Evolutionary conservation across 2,888 invertebrate species (phyloP).

Genomic region (Campopleginae sp.): DNA sequence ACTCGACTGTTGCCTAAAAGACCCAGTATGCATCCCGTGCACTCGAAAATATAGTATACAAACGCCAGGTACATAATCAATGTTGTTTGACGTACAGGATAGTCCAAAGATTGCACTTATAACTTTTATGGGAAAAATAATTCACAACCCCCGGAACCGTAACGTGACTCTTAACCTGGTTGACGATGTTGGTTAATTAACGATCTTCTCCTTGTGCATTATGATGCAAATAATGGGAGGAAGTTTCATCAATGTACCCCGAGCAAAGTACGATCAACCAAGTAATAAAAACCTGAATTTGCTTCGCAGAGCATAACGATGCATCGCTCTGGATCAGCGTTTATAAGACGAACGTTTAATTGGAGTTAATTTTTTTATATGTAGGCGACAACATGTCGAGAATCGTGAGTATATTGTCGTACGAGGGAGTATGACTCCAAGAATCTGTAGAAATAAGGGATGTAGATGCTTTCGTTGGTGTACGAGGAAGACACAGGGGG

Average conservation of each 20-base stretch:
- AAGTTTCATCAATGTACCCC: not conserved
- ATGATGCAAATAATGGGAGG: not conserved
- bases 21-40: no score
- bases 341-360: not conserved
- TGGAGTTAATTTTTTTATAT: not conserved
- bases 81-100: no score
- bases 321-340: not conserved
- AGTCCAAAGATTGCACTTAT: not conserved
- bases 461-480: not conserved
- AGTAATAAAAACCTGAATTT: not conserved
- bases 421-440: not conserved
- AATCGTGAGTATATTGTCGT: not conserved
- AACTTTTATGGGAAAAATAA: not conserved
- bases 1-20: no score
- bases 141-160: not conserved
- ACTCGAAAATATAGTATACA: no score
- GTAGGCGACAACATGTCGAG: not conserved
- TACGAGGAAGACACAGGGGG: not conserved
- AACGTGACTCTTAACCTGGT: not conserved
- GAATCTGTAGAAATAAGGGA: not conserved
- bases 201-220: not conserved
- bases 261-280: not conserved
- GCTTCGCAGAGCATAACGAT: not conserved
- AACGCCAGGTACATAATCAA: no score
- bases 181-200: not conserved